Evolutionary conservation across 1,140 invertebrate species (phyloP).

Genomic region (Lepidurus packardi): DNA sequence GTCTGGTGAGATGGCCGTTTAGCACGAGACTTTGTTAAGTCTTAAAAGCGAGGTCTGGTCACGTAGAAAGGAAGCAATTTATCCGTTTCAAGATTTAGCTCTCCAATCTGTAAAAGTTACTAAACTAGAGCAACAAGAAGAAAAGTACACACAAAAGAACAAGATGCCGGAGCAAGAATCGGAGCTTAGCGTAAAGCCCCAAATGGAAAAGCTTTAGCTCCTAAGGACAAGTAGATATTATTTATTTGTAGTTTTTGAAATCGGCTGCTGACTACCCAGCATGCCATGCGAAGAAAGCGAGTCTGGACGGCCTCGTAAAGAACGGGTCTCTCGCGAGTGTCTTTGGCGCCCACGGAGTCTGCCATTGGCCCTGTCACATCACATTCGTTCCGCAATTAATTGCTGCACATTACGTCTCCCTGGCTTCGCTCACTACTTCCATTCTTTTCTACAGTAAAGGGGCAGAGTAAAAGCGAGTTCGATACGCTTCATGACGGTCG

Average conservation of each 20-base stretch:
- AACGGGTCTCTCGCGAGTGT: no score
- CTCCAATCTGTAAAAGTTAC: not conserved
- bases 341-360: not conserved
- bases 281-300: not conserved
- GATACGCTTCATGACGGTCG: not conserved
- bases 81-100: slow-evolving; percentile 10
- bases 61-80: not conserved
- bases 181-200: not conserved
- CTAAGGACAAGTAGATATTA: not conserved
- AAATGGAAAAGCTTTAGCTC: slow-evolving; percentile 8
- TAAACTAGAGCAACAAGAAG: not conserved
- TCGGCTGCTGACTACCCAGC: not conserved
- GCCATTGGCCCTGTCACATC: slow-evolving; percentile 1
- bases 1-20: not conserved
- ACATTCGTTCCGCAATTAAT: slow-evolving; percentile 22
- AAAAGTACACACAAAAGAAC: not conserved
- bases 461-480: not conserved
- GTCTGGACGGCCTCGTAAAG: not conserved
- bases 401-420: not conserved
- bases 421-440: slow-evolving; percentile 13
- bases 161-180: not conserved
- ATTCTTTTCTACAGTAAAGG: not conserved
- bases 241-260: slow-evolving; percentile 5
- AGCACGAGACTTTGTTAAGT: not conserved
- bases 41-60: not conserved